phyloP scores from a whole-genome alignment of 1,140 invertebrate species.

The Babylonia areolata region DNA sequence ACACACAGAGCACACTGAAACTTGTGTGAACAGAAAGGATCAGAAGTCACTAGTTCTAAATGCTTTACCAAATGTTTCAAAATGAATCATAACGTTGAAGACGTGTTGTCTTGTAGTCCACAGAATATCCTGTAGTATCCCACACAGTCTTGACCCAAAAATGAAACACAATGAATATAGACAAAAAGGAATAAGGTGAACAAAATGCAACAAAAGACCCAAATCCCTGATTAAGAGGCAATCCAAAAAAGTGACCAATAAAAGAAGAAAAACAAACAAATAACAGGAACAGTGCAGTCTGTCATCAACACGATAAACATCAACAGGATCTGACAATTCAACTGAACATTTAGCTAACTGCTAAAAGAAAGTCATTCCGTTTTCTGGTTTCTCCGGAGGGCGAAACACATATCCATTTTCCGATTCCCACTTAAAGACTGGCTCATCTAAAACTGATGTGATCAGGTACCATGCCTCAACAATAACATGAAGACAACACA shows the following conservation, averaged over 20 bases:
- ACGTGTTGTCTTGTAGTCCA: background rate
- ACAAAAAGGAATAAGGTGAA: background rate
- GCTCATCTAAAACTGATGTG: background rate
- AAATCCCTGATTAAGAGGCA: background rate
- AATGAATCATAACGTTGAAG: background rate
- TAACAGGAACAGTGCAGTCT: background rate
- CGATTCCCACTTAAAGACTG: background rate
- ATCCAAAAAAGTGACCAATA: background rate
- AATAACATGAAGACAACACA: background rate
- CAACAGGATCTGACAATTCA: background rate
- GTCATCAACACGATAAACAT: background rate
- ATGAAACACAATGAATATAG: background rate
- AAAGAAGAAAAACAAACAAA: too few species aligned
- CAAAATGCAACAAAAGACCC: background rate
- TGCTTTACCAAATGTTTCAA: background rate
- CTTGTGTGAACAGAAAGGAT: background rate
- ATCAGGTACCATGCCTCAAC: background rate
- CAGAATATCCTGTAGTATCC: too few species aligned
- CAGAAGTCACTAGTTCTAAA: background rate
- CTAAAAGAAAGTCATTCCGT: too few species aligned
- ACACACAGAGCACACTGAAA: background rate
- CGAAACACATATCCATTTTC: background rate
- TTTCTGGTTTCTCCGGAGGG: background rate
- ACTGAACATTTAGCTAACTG: too few species aligned
- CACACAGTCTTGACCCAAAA: background rate